A percentile compares a stretch with the other conserved stretches of the same genome.
phyloP scores from a whole-genome alignment of 2,888 invertebrate genomes.

The Megamerina dolium region DNA sequence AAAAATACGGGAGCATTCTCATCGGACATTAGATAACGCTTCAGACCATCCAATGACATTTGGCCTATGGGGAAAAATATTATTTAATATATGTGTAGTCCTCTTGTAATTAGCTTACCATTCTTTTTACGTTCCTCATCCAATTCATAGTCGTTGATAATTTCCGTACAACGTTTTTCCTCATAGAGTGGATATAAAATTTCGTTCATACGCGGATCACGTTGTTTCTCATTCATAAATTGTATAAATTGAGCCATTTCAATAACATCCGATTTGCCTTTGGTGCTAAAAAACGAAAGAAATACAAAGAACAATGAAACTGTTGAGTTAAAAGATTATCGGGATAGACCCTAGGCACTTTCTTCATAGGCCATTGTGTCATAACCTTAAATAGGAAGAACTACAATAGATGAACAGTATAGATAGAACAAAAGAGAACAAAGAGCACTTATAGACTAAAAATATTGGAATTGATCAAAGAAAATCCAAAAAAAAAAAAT shows the following conservation, averaged over 20 bases:
- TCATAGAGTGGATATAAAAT: conserved; percentile 97
- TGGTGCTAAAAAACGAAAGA: conserved; percentile 74
- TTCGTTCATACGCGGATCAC: conserved; percentile 97
- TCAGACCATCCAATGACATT: conserved; percentile 90
- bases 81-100: no score
- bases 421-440: no score
- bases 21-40: conserved; percentile 98
- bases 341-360: no score
- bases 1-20: conserved; percentile 99
- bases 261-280: conserved; percentile 84
- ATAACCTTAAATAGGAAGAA: no score
- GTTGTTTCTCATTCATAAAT: conserved; percentile 94
- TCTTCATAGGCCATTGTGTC: no score
- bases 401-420: no score
- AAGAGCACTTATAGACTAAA: no score
- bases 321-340: no score
- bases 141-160: conserved; percentile 89
- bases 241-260: conserved; percentile 81
- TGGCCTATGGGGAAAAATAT: conserved; percentile 55
- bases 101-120: conserved; percentile 21
- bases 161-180: conserved; percentile 85
- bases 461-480: no score
- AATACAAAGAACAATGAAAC: no score
- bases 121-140: conserved; percentile 57
- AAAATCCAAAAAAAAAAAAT: no score